Base-by-base conservation (phyloP, 2,113 vertebrate genomes). In the Nematolebias whitei region DNA sequence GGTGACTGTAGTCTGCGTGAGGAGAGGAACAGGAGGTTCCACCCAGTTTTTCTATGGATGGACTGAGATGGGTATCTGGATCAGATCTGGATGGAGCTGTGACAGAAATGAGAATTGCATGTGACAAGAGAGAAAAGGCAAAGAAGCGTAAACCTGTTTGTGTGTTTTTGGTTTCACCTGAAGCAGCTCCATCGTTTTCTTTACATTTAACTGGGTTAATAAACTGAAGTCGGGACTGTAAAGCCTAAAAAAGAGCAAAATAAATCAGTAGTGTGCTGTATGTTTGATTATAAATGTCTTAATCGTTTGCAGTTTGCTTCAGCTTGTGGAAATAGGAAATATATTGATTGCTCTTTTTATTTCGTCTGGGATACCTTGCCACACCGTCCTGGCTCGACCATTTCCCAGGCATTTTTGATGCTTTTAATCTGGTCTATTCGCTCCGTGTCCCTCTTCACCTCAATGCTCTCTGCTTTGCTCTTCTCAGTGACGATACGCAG, bases 341-440 rank as follows among this genome's bases (percentile, higher is more conserved):
- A n/a, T 59, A 13, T 14, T 12, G 19, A 45, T 49, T 13, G 7
- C 2, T 58, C 23, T 5, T 20, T 29, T 29, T 29, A 29, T 35
- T 35, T 75, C 83, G 96, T 39, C 12, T 35, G 12, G 9, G 38
- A 74, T 86, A 98, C 97, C 95, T 95, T 97, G 62, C 90, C 69
- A 26, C 87, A 74, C 64, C 96, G 93, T 60, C 96, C 96, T 1
- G 94, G 93, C 45, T 97, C 94, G 0, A 88, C 89, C n/a, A 76
- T 80, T 75, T 97, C 95, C 96, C 95, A 98, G n/a, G 93, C 92
- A 70, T 89, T 89, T 87, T 98, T 97, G 83, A 95, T 91, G 68
- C 94, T 91, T 88, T 78, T 93, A 72, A 98, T 96, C 84, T 96
- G 90, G 63, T 96, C 95, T 39, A 59, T 61, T 84, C 91, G 86